Evolutionary conservation across 2,797 vertebrate genomes (phyloP), one percentile per base, ranked within the genome.

Genomic region (Cuniculus paca): DNA sequence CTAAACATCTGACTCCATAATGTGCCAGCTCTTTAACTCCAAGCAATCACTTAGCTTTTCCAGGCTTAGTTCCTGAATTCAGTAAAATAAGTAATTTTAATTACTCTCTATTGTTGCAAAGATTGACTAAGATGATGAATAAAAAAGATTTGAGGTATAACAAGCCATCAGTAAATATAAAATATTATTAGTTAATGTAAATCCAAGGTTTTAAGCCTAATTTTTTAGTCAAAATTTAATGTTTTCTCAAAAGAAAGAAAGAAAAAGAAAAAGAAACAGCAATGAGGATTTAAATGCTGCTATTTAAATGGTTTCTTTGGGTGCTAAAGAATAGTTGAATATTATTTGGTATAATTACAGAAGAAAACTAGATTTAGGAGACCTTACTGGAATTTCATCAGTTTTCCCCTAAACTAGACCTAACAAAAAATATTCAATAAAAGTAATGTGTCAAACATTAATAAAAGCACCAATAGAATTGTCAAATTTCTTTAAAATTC

Each of bases 131-230:
- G 31, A 87, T 60, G 12, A 50, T 75, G 12, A 8, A 52, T 52
- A 45, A 3, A 17, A 63, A 91, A 80, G 7, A 6, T 0, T 34
- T 84, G 34, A 84, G 45, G 48, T 83, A n/a, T 39, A 88, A 88
- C 8, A 36, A 34, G 85, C 54, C 60, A 90, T 85, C 45, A 85
- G 6, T 80, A 90, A 90, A 77, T 79, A 4, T 26, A 68, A 52
- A 36, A n/a, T 42, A 34, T 65, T 72, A 78, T 63, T 81, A 78
- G 90, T 86, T 65, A 86, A 91, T 91, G 72, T 87, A 70, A 60
- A 70, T 42, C 50, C 65, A 75, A 83, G 1, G 24, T 54, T 2
- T 70, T 75, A 17, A 88, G 14, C 19, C 28, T 60, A 54, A 63
- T 48, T 70, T 6, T 13, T 68, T 68, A n/a, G 6, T 36, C 54